phyloP scores from a whole-genome alignment of 2,113 vertebrate species.

The Nycticorax nycticorax region DNA sequence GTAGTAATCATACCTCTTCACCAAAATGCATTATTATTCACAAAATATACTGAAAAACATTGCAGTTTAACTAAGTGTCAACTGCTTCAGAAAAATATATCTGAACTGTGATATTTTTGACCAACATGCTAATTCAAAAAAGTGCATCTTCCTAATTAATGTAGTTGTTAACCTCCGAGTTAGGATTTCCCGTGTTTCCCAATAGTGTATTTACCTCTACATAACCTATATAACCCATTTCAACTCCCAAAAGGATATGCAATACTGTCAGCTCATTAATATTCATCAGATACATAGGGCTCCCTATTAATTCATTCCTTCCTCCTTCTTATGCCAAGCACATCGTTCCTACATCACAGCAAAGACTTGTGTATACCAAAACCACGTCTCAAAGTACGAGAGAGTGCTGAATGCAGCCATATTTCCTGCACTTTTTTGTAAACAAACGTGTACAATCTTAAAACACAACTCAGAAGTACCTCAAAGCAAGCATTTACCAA shows the following conservation, averaged over 20 bases:
- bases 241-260: background rate
- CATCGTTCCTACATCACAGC: conserved; percentile 23
- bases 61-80: background rate
- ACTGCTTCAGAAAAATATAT: background rate
- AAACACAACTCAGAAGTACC: background rate
- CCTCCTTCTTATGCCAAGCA: conserved; percentile 55
- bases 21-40: background rate
- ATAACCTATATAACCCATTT: background rate
- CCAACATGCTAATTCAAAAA: background rate
- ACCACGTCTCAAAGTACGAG: background rate
- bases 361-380: background rate
- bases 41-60: background rate
- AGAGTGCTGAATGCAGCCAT: background rate
- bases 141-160: background rate
- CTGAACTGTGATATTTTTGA: background rate
- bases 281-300: background rate
- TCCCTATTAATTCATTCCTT: conserved; percentile 12
- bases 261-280: background rate
- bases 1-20: background rate
- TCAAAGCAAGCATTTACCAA: background rate
- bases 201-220: background rate
- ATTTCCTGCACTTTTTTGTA: background rate
- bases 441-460: background rate
- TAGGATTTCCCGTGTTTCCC: background rate
- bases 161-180: background rate